Evolutionary conservation across 1,140 invertebrate species (phyloP).

Genomic region (Sipha flava): DNA sequence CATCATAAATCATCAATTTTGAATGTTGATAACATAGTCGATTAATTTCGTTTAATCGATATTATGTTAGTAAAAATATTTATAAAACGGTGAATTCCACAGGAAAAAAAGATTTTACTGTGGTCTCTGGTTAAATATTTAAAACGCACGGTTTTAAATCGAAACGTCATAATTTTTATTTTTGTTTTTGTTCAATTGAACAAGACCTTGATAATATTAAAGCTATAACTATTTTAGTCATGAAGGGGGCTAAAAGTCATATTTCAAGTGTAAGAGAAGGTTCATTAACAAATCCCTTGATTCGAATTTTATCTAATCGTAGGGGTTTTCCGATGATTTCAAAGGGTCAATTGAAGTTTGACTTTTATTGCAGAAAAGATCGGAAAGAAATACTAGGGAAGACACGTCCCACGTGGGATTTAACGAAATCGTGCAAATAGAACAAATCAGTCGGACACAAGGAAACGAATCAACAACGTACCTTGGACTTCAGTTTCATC

Average conservation of each 20-base stretch:
- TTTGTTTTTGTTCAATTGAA: no score
- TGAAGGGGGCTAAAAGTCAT: background rate
- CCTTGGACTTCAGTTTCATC: background rate
- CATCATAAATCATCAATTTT: no score
- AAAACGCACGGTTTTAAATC: no score
- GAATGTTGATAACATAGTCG: no score
- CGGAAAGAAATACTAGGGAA: background rate
- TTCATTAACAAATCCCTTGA: background rate
- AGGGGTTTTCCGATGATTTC: background rate
- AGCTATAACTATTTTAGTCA: background rate
- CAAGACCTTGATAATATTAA: background rate
- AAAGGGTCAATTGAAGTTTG: background rate
- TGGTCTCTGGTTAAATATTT: no score
- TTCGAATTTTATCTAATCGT: background rate
- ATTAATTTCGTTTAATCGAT: no score
- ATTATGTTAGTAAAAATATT: no score
- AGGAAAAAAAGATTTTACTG: no score
- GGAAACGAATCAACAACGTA: slow-evolving; percentile 27
- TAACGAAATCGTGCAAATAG: slow-evolving; percentile 24
- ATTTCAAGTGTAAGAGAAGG: background rate
- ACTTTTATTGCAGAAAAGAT: slow-evolving; percentile 14
- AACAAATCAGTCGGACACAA: background rate
- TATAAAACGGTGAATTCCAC: no score
- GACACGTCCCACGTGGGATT: slow-evolving; percentile 14
- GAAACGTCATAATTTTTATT: no score